Base-by-base conservation (phyloP, 2,113 vertebrate species). In the Chroicocephalus ridibundus region DNA sequence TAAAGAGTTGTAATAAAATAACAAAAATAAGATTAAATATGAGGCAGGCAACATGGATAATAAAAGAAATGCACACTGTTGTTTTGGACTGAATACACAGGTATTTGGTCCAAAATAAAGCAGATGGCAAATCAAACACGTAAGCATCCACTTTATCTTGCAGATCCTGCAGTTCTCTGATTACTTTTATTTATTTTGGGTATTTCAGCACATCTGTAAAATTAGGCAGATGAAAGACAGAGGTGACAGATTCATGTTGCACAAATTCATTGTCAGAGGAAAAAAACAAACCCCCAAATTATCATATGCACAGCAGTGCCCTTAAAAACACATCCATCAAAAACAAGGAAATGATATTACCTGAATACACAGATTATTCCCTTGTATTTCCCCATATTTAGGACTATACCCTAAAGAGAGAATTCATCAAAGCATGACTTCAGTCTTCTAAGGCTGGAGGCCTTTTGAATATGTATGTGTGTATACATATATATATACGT, bases 121-220 rank as follows among this genome's bases (percentile, higher is more conserved):
- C 97, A 98, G 97, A 97, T 96, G 96, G 97, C 40, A 66, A 95
- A 96, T 44, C 82, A 85, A 96, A 94, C 82, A 94, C 52, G 54
- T 92, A 92, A 94, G 85, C 86, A 92, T 90, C 79, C 70, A 62
- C 75, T 98, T 97, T 82, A 95, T 94, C 96, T 97, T 96, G 86
- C 87, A 85, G 93, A 82, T 96, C 96, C 64, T 93, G 86, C 17
- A 8, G 55, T 90, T 97, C 90, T 96, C 85, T 96, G 94, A 90
- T 93, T 86, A 82, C 25, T 68, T 75, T 91, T 94, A 93, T 96
- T 97, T 96, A 96, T 94, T 95, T 91, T 19, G 44, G 52, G 18
- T 90, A 78, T 86, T 93, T 97, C 34, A 91, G 47, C 66, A 92
- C 36, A 94, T 93, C 81, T 87, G 94, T 82, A 97, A 97, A 96